Evolutionary conservation across 2,888 invertebrate species (phyloP).

Genomic region (Scelioninae gen. 1): DNA sequence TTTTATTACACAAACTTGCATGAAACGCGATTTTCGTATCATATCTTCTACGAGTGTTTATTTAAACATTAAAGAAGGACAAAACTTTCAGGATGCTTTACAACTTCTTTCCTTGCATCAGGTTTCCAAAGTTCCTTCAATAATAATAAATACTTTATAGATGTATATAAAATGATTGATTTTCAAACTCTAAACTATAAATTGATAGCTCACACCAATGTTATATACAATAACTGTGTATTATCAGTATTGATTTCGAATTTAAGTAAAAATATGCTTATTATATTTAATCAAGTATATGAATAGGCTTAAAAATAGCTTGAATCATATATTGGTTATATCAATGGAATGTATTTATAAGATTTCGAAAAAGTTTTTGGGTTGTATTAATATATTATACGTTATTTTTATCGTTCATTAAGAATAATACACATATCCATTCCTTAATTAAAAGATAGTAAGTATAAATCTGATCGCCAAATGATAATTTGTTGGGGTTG

Average conservation of each 20-base stretch:
- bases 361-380: no score
- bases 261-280: neutral
- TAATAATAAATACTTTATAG: slow-evolving; percentile 10
- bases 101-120: slow-evolving; percentile 2
- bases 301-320: slow-evolving; percentile 1
- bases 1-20: slow-evolving; percentile 36
- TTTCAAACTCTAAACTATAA: neutral
- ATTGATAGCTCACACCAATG: neutral
- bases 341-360: slow-evolving; percentile 4
- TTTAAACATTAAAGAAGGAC: slow-evolving; percentile 17
- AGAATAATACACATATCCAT: neutral
- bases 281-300: neutral
- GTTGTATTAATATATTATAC: no score
- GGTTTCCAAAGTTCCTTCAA: slow-evolving; percentile 5
- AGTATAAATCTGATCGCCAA: slow-evolving; percentile 2
- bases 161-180: neutral
- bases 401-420: no score
- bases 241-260: neutral
- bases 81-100: slow-evolving; percentile 12
- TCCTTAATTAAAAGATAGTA: slow-evolving; percentile 11
- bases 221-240: neutral
- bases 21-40: slow-evolving; percentile 37
- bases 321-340: neutral
- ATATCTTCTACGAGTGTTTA: slow-evolving; percentile 31
- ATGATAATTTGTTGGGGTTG: slow-evolving; percentile 24